Base-by-base conservation (phyloP, 1,140 invertebrate species). In the Apis dorsata region DNA sequence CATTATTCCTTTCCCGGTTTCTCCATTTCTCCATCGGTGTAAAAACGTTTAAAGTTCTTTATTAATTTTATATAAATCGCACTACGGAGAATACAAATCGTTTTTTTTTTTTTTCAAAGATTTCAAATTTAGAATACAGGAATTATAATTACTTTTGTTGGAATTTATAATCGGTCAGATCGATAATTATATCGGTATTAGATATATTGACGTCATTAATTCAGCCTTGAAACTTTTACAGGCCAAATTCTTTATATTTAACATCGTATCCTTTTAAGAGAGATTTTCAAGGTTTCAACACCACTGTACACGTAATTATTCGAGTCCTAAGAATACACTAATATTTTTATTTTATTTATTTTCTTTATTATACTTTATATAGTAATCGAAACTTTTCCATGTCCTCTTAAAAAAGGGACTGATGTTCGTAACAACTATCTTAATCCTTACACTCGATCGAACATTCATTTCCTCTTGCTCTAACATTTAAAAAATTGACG, bases 1-100 rank as follows among this genome's bases (percentile, higher is more conserved):
- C 55, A 62, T 80, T 80, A 57, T 66, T 71, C 21, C 21, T 44
- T 71, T 71, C 51, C 51, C 21, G 17, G 62, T 73, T 55, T 7
- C 59, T 17, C 10, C 53, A 21, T 4, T 66, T 68, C 19, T 49
- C 34, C 34, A 1, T 5, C 34, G 21, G 28, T 13, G 12, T 10
- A 69, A 59, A 69, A 69, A 59, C n/a, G n/a, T 63, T 13, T 63
- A 63, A 15, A 63, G 21, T 51, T 5, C 10, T 19, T 69, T 60
- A 63, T 75, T 57, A 76, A 49, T 28, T 53, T 76, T 34, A 24
- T 53, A 57, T 65, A 17, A 57, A 44, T 44, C 34, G 34, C 34
- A 4, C 4, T 44, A 44, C 34, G 4, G 2, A 44, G 34, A 7
- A 44, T 44, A 44, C 34, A 44, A 24, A 28, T 34, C 34, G 34